Conservation (phyloP, 2,113 vertebrate species). For the Leptosomus discolor region DNA sequence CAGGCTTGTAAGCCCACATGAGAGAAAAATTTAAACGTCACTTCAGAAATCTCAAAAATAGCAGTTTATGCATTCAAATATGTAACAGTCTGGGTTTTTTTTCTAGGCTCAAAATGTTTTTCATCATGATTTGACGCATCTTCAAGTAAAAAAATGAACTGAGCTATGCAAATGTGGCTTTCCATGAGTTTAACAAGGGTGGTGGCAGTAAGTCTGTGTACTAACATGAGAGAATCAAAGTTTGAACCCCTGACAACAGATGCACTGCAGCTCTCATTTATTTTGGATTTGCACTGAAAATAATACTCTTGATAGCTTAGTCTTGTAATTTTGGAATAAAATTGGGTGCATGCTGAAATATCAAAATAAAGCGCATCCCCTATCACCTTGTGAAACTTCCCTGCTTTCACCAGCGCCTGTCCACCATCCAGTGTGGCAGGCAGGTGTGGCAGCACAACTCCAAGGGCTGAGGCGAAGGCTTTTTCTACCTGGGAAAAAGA, state of each 20-base stretch:
- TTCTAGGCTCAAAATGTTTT: neutral
- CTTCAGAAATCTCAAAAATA: slow-evolving; percentile 1
- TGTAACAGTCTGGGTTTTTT: neutral
- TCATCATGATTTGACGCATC: neutral
- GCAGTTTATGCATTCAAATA: slow-evolving; percentile 7
- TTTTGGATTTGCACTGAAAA: neutral
- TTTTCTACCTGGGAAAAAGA: neutral
- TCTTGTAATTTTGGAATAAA: neutral
- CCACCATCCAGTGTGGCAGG: neutral
- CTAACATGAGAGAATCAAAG: neutral
- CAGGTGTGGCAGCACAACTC: accelerated
- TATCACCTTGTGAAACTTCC: neutral
- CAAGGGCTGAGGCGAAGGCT: accelerated
- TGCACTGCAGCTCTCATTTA: neutral
- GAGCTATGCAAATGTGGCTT: neutral
- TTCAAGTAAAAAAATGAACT: neutral
- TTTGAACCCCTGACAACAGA: neutral
- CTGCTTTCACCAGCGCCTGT: neutral
- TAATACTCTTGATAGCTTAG: neutral
- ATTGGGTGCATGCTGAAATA: neutral
- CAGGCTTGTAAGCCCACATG: neutral
- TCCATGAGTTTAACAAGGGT: neutral
- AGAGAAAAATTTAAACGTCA: neutral
- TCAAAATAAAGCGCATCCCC: neutral
- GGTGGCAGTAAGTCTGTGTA: neutral